Percentiles rank a stretch among this genome's conserved stretches.
phyloP scores from a whole-genome alignment of 2,113 vertebrate genomes.

The Platanista minor region DNA sequence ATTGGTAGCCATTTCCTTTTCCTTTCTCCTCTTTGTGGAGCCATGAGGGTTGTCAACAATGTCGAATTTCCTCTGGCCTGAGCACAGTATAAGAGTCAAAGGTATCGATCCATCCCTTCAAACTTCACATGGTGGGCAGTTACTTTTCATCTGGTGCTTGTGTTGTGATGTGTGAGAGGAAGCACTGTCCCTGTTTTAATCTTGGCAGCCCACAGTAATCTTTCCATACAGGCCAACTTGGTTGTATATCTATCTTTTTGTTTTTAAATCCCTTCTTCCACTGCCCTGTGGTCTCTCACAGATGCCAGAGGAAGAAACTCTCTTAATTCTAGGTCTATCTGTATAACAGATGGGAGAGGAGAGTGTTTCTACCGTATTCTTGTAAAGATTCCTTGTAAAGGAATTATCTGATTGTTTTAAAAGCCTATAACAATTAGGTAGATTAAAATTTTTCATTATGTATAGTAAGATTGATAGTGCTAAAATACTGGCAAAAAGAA shows the following conservation, averaged over 20 bases:
- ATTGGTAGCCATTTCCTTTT: conserved; percentile 14
- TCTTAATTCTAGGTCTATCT: conserved; percentile 11
- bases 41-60: conserved; percentile 10
- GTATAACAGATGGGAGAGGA: background rate
- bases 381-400: background rate
- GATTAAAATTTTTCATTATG: conserved; percentile 13
- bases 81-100: background rate
- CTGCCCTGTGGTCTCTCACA: background rate
- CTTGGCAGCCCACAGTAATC: background rate
- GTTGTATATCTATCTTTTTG: background rate
- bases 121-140: background rate
- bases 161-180: background rate
- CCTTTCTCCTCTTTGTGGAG: conserved; percentile 9
- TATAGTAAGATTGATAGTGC: background rate
- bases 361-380: conserved; percentile 19
- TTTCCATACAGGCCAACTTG: background rate
- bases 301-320: background rate
- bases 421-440: background rate
- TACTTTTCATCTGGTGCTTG: conserved; percentile 13
- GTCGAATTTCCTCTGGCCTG: conserved; percentile 10
- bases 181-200: conserved; percentile 7
- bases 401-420: conserved; percentile 27
- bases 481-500: conserved; percentile 20
- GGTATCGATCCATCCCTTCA: background rate
- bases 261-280: conserved; percentile 16